phyloP scores from a whole-genome alignment of 30 jellyfish, hydroid and myxozoan species.

The Calvadosia cruxmelitensis region DNA sequence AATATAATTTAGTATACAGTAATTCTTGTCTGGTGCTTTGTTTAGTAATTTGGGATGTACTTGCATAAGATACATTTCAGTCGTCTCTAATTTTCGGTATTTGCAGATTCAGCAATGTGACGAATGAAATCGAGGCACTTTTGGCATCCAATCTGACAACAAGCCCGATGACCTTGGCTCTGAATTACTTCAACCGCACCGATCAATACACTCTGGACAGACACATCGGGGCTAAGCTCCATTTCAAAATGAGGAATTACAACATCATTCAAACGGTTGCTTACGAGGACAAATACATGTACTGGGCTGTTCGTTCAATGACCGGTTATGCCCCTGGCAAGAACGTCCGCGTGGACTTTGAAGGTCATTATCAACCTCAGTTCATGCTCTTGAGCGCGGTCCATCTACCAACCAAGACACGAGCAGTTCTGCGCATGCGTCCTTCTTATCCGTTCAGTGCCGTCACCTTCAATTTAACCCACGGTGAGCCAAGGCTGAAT shows the following conservation, averaged over 20 bases:
- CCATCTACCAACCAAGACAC: slow-evolving; percentile 28
- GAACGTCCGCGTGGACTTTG: slow-evolving; percentile 1
- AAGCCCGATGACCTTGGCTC: slow-evolving; percentile 26
- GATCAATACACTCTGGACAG: slow-evolving; percentile 73
- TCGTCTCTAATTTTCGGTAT: too few relatives aligned
- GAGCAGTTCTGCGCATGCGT: not conserved
- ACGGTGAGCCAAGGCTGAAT: slow-evolving; percentile 1
- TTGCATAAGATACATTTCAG: too few relatives aligned
- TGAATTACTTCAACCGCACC: slow-evolving; percentile 53
- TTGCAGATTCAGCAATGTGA: slow-evolving; percentile 57
- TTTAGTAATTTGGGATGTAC: too few relatives aligned
- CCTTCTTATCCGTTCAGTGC: slow-evolving; percentile 11
- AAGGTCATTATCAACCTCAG: slow-evolving; percentile 34
- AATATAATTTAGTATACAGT: too few relatives aligned
- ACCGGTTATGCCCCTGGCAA: slow-evolving; percentile 28
- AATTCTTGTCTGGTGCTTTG: too few relatives aligned
- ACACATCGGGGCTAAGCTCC: slow-evolving; percentile 46
- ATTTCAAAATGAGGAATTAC: slow-evolving; percentile 11
- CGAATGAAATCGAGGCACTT: slow-evolving; percentile 45
- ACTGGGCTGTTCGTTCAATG: slow-evolving; percentile 68
- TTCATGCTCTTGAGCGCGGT: slow-evolving; percentile 2
- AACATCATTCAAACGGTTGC: slow-evolving; percentile 15
- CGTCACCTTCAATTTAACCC: slow-evolving; percentile 22
- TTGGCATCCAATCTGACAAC: slow-evolving; percentile 47
- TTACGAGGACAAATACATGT: slow-evolving; percentile 63